Percentiles rank a stretch among this genome's conserved stretches.
phyloP scores from a whole-genome alignment of 1,140 invertebrate species.

The Platyscapa corneri region DNA sequence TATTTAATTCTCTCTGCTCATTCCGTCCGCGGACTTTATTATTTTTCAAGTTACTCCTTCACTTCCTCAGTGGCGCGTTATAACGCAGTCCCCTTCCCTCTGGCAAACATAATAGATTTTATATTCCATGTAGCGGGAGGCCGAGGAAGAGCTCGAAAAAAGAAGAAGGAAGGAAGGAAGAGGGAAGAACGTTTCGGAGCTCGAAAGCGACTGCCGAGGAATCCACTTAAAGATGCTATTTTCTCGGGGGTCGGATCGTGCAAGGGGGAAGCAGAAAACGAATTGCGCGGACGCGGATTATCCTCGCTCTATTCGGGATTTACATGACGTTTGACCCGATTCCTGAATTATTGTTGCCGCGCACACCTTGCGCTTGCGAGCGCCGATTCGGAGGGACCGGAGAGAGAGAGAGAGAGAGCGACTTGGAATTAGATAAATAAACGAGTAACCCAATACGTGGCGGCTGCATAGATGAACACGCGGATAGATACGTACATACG shows the following conservation, averaged over 20 bases:
- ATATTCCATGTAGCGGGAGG: conserved; percentile 17
- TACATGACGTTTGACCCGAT: conserved; percentile 51
- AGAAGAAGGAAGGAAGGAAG: conserved; percentile 8
- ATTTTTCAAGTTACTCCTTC: conserved; percentile 48
- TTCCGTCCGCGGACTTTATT: not conserved
- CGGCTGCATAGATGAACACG: too few species aligned
- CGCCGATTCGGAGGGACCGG: not conserved
- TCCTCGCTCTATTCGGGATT: conserved; percentile 43
- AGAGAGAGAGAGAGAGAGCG: not conserved
- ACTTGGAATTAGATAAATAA: too few species aligned
- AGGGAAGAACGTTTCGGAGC: not conserved
- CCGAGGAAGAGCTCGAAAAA: not conserved
- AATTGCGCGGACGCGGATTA: conserved; percentile 26
- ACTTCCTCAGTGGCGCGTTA: not conserved
- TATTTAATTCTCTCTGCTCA: not conserved
- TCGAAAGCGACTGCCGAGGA: conserved; percentile 21
- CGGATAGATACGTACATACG: too few species aligned
- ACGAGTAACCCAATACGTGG: too few species aligned
- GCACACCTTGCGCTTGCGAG: too few species aligned
- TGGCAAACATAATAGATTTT: conserved; percentile 39
- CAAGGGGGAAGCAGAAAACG: not conserved
- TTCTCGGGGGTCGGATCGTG: not conserved
- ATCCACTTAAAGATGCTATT: conserved; percentile 47
- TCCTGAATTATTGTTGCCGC: not conserved
- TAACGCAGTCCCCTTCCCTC: not conserved